A percentile compares a stretch with the other conserved stretches of the same genome.
phyloP scores from a whole-genome alignment of 2,888 invertebrate species.

The Augiades crinisus region DNA sequence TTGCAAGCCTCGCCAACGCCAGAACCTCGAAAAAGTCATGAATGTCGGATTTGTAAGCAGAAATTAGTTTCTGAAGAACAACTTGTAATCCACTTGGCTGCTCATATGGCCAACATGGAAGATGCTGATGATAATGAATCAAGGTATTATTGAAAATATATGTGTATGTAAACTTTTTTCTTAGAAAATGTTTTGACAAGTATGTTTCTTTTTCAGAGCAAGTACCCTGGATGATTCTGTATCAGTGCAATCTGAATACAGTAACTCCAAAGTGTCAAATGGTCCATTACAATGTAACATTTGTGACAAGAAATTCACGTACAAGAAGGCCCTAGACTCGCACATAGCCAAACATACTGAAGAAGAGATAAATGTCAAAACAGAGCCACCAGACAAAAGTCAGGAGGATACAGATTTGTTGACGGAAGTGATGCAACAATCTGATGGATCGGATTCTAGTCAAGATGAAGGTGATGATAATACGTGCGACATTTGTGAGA shows the following conservation, averaged over 20 bases:
- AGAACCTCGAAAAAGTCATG: constrained; percentile 34
- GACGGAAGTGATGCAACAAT: constrained; percentile 39
- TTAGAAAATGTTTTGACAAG: too few relatives aligned
- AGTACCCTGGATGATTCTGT: constrained; percentile 52
- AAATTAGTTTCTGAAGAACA: constrained; percentile 56
- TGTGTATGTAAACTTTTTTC: neutral
- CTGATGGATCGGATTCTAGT: constrained; percentile 66
- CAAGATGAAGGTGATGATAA: constrained; percentile 67
- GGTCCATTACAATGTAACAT: constrained; percentile 49
- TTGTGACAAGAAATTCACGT: constrained; percentile 67
- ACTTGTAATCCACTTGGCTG: constrained; percentile 65
- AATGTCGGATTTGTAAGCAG: constrained; percentile 66
- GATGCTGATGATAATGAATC: constrained; percentile 49
- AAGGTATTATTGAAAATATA: too few relatives aligned
- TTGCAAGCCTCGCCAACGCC: constrained; percentile 33
- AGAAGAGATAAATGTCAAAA: constrained; percentile 46
- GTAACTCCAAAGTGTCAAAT: constrained; percentile 34
- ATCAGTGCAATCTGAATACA: constrained; percentile 51
- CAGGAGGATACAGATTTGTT: constrained; percentile 37
- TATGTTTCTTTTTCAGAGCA: constrained; percentile 47
- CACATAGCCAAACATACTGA: constrained; percentile 49
- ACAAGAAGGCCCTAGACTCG: constrained; percentile 55
- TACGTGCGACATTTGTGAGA: constrained; percentile 75
- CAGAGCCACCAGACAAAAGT: constrained; percentile 51
- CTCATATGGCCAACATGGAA: constrained; percentile 64